These are phyloP conservation scores for Cichlasoma orientale DNA, from an alignment of 2,797 vertebrate species.

Conservation along the genomic window DNA sequence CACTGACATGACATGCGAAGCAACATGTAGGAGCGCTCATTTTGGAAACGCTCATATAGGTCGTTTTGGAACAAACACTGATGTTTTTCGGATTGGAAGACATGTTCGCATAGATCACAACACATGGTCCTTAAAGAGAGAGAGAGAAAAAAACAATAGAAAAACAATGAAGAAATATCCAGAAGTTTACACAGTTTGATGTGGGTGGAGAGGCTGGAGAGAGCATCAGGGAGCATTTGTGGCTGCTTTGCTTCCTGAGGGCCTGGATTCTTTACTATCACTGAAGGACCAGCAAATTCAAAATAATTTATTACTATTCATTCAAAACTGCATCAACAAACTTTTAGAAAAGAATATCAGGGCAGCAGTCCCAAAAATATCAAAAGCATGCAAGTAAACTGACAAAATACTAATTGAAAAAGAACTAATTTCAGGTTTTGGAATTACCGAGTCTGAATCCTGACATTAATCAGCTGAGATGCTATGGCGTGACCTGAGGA, in stretches of 20 bases:
- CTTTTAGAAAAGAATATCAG: neutral
- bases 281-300: neutral
- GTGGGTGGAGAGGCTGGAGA: neutral
- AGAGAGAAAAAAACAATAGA: neutral
- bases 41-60: too few relatives aligned
- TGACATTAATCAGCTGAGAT: neutral
- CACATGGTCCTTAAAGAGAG: neutral
- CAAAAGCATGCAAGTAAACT: neutral
- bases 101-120: too few relatives aligned
- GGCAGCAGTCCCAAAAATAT: neutral
- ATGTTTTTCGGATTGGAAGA: too few relatives aligned
- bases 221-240: neutral
- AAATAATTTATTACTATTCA: neutral
- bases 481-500: neutral
- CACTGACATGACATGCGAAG: too few relatives aligned
- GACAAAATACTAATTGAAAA: neutral
- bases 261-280: neutral
- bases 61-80: too few relatives aligned
- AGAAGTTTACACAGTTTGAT: neutral
- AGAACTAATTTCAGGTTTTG: neutral
- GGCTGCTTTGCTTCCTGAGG: neutral
- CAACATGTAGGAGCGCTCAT: too few relatives aligned
- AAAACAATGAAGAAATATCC: neutral
- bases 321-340: neutral
- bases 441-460: neutral